phyloP scores from a whole-genome alignment of 2,888 invertebrate species.

The Thysanoteuthis rhombus region DNA sequence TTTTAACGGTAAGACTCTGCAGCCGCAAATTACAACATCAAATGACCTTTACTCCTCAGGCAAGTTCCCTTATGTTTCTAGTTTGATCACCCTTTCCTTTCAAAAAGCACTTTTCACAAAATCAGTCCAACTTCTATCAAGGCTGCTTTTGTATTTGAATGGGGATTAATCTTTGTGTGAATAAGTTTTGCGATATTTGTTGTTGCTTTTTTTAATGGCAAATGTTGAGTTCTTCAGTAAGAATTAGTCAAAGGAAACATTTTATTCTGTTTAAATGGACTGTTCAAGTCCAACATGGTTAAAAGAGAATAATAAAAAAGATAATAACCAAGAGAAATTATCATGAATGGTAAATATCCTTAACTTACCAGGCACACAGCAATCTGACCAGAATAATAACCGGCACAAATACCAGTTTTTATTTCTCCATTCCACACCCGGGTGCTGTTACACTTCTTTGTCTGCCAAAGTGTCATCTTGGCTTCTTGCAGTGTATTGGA shows the following conservation, averaged over 20 bases:
- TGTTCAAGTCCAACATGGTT: too few relatives aligned
- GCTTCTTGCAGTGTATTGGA: constrained; percentile 53
- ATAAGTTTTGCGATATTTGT: too few relatives aligned
- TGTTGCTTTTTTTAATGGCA: too few relatives aligned
- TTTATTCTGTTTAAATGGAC: too few relatives aligned
- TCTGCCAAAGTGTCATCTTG: constrained; percentile 61
- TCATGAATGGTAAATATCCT: not conserved
- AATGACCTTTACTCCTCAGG: not conserved
- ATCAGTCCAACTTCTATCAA: too few relatives aligned
- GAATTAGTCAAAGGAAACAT: too few relatives aligned
- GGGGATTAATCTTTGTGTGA: too few relatives aligned
- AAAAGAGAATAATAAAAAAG: not conserved
- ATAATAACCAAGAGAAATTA: not conserved
- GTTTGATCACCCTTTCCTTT: too few relatives aligned
- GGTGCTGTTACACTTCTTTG: constrained; percentile 56
- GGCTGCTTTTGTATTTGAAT: too few relatives aligned
- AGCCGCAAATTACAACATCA: not conserved
- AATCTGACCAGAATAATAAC: constrained; percentile 59
- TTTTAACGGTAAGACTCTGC: not conserved
- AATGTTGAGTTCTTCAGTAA: too few relatives aligned
- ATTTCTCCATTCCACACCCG: constrained; percentile 54
- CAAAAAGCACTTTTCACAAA: too few relatives aligned
- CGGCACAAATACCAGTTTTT: constrained; percentile 59
- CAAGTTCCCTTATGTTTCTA: too few relatives aligned
- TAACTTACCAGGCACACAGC: constrained; percentile 57